Percentiles rank a stretch among this genome's conserved stretches.
These are phyloP conservation scores for Amblyjoppa fuscipennis DNA, from an alignment of 2,888 invertebrate genomes.

Conservation along the genomic window DNA sequence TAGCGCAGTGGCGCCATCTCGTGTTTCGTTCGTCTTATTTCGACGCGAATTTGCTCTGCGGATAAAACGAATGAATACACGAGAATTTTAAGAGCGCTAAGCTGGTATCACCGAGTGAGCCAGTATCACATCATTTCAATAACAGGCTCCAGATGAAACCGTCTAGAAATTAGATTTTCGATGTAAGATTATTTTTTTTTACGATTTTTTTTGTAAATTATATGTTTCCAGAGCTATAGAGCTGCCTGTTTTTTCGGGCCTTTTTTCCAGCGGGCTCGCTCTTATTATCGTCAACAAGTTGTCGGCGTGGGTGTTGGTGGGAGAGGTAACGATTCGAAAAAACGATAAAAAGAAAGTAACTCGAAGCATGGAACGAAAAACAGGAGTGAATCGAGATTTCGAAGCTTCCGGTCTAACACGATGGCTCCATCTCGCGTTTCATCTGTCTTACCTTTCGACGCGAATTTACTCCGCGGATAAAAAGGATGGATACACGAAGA, in stretches of 20 bases:
- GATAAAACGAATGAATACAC: no score
- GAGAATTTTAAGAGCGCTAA: neutral
- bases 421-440: neutral
- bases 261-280: neutral
- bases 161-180: no score
- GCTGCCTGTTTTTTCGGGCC: conserved; percentile 6
- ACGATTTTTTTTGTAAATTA: no score
- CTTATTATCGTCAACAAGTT: conserved; percentile 42
- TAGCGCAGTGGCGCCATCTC: neutral
- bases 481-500: no score
- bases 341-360: conserved; percentile 5
- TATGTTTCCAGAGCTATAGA: no score
- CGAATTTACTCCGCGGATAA: no score
- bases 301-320: neutral
- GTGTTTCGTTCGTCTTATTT: neutral
- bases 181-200: no score
- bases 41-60: no score
- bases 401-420: neutral
- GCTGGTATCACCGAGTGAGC: no score
- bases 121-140: no score
- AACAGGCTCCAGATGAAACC: no score
- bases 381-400: neutral
- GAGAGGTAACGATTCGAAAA: neutral
- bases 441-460: neutral
- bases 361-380: conserved; percentile 18